Evolutionary conservation across 2,888 invertebrate species (phyloP).

Genomic region (Aleiodes leptofemur): DNA sequence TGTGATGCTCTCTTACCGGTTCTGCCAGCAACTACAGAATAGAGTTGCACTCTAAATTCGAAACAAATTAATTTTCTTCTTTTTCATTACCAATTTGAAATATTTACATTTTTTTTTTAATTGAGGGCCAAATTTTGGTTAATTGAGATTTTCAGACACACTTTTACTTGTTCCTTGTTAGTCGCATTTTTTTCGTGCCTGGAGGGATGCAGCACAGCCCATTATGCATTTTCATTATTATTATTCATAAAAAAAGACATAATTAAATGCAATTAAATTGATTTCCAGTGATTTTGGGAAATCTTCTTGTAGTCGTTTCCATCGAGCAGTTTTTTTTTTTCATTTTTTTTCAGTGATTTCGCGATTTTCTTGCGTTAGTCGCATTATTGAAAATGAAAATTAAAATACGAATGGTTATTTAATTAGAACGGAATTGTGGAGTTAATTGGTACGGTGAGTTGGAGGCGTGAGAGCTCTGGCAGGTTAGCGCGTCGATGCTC

Average conservation of each 20-base stretch:
- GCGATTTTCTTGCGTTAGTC: background rate
- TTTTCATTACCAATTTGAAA: background rate
- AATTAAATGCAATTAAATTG: conserved; percentile 2
- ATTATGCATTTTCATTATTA: conserved; percentile 7
- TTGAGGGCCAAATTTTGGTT: background rate
- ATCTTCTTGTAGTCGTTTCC: background rate
- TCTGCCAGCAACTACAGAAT: conserved; percentile 63
- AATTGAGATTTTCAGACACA: too few relatives aligned
- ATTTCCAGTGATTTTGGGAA: background rate
- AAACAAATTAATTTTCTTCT: conserved; percentile 61
- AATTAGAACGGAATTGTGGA: conserved; percentile 34
- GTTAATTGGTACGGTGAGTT: conserved; percentile 43
- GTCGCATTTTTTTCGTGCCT: background rate
- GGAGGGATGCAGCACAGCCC: background rate
- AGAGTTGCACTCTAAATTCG: conserved; percentile 73
- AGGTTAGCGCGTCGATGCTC: conserved; percentile 38
- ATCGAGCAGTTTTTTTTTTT: conserved; percentile 32
- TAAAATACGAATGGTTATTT: conserved; percentile 31
- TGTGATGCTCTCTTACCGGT: conserved; percentile 59
- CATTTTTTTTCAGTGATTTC: background rate
- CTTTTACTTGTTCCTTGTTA: too few relatives aligned
- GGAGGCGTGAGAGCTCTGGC: conserved; percentile 24
- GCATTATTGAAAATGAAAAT: background rate
- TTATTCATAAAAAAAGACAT: background rate
- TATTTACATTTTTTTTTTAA: background rate